Evolutionary conservation across 37 sponge, comb jelly and placozoan genomes (phyloP), one percentile per base, ranked within the genome.

Genomic region (Hexactinellida sp.): DNA sequence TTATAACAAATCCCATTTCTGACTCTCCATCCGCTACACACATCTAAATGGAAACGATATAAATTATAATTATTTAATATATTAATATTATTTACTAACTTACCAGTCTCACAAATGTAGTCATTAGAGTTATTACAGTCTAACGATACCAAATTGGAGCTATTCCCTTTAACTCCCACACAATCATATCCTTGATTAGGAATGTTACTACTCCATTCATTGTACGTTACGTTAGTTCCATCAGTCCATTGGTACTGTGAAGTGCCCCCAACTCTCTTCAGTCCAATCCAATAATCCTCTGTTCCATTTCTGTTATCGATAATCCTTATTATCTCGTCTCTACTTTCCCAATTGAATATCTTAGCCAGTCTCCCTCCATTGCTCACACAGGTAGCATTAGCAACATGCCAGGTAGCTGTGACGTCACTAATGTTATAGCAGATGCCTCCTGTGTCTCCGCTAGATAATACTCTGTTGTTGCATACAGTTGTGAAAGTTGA

Each of bases 1-100:
- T n/a, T 63, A n/a, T 63, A 63, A 63, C 76, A 63, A n/a, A 63
- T 63, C 5, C 76, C 76, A 63, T 63, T 63, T 63, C 30, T 10
- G 30, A 63, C 76, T 25, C 19, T 63, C 76, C 76, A 63, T 21
- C 30, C 76, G 3, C 5, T 7, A 63, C 76, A 63, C 76, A 63
- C 76, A 63, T 63, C 76, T 63, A 63, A 25, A 63, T 5, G 47
- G 13, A 41, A 41, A n/a, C n/a, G n/a, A n/a, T n/a, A n/a, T n/a
- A n/a, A n/a, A n/a, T n/a, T n/a, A n/a, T n/a, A n/a, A n/a, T n/a
- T n/a, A n/a, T n/a, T n/a, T n/a, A n/a, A n/a, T n/a, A n/a, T n/a
- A n/a, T n/a, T n/a, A n/a, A n/a, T n/a, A n/a, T n/a, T n/a, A n/a
- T n/a, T n/a, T n/a, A n/a, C n/a, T n/a, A 41, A 63, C 76, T 63